Evolutionary conservation across 2,888 invertebrate genomes (phyloP).

Genomic region (Frankliniella intonsa): DNA sequence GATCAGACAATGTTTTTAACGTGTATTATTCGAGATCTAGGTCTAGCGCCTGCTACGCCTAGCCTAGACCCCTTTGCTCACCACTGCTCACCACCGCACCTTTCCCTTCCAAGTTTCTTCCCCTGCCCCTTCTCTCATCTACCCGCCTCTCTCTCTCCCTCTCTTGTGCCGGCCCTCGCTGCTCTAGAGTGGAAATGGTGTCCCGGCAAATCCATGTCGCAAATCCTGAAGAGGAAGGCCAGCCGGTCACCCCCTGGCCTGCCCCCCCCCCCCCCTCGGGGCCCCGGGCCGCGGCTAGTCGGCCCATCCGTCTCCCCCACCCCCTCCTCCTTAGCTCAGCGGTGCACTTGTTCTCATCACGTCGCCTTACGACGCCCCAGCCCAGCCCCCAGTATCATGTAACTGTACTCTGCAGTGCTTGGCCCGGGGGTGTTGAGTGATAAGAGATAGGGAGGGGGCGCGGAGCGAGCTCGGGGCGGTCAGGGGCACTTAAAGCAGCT

Average conservation of each 20-base stretch:
- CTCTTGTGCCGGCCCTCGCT: neutral
- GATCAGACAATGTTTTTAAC: too few species aligned
- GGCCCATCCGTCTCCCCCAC: neutral
- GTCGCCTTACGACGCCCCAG: neutral
- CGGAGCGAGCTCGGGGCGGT: too few species aligned
- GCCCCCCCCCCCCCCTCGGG: neutral
- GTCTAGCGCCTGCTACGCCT: too few species aligned
- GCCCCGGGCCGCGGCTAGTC: neutral
- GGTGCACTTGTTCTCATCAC: neutral
- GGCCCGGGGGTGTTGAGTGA: neutral
- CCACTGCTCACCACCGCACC: neutral
- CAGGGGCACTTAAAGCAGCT: too few species aligned
- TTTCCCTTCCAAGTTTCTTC: neutral
- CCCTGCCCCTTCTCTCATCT: neutral
- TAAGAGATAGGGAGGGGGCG: too few species aligned
- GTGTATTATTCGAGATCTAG: too few species aligned
- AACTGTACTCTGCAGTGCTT: neutral
- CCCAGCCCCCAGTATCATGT: neutral
- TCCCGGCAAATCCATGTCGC: neutral
- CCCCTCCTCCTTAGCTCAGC: neutral
- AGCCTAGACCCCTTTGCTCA: too few species aligned
- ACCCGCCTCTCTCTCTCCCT: neutral
- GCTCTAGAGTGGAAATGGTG: neutral
- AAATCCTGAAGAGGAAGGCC: neutral
- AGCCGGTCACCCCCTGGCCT: neutral